Evolutionary conservation across 2,797 vertebrate genomes (phyloP).

Genomic region (Limnodromus scolopaceus): DNA sequence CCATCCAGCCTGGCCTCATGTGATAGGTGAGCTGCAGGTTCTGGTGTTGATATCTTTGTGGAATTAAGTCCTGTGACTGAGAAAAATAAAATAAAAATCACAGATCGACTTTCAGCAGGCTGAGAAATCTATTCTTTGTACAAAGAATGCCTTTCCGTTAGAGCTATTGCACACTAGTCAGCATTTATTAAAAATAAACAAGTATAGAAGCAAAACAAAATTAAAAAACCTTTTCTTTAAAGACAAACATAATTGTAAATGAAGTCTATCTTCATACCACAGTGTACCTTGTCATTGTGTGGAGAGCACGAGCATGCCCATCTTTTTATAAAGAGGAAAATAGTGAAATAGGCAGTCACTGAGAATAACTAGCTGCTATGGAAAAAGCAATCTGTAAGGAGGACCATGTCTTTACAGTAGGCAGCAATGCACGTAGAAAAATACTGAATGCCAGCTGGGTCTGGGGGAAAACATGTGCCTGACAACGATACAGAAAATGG

Average conservation of each 20-base stretch:
- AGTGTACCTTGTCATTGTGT: not conserved
- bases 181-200: not conserved
- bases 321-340: not conserved
- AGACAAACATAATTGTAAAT: not conserved
- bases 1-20: too few relatives aligned
- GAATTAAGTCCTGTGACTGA: not conserved
- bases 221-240: rapidly evolving
- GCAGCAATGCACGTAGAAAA: not conserved
- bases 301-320: not conserved
- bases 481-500: not conserved
- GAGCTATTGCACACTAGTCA: not conserved
- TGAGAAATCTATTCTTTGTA: not conserved
- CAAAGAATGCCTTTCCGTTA: not conserved
- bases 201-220: not conserved
- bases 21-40: not conserved
- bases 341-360: not conserved
- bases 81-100: not conserved
- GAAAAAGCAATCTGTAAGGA: not conserved
- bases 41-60: not conserved
- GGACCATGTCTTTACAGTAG: not conserved
- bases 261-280: not conserved
- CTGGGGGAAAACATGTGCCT: not conserved
- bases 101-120: not conserved
- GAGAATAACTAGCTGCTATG: not conserved
- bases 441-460: not conserved